Base-by-base conservation (phyloP, 2,888 invertebrate species). In the Caenorhabditis parvicauda region DNA sequence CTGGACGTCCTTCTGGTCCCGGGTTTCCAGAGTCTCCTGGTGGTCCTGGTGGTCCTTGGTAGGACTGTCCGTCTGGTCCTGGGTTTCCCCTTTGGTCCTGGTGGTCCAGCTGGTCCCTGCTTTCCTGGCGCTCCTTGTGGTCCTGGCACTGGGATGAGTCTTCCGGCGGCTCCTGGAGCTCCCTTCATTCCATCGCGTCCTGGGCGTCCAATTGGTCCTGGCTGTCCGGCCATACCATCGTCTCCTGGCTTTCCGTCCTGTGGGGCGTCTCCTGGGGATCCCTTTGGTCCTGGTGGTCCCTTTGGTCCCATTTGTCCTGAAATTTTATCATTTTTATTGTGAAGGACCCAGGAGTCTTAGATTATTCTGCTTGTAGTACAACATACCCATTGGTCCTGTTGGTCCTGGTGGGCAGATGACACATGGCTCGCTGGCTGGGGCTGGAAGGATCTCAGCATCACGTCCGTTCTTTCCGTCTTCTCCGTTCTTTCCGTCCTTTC, bases 211-310 rank as follows among this genome's bases (percentile, higher is more conserved):
- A 73, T 67, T 38, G 73, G 73, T 55, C 73, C 73, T 47, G 73
- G 69, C 51, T 73, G 73, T 57, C 73, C 73, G 44, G 67, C 64
- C 73, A 73, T 73, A 41, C 73, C 73, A 54, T 69, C 67, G 49
- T 73, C 73, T 54, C 73, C 73, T 35, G 66, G 46, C 43, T 59
- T 59, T 59, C 73, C 73, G 58, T 73, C 71, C 56, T 67, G 64
- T 48, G 71, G 71, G 37, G 71, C 67, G 54, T 73, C 71, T 70
- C 73, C 73, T 48, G 70, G 70, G 45, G 67, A 57, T 70, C 79
- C 79, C 66, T 79, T 79, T 32, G 77, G 76, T 62, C 79, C 79
- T 52, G 75, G 73, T 38, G 74, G 72, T 67, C 79, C 79, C 65
- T 71, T 74, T 43, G 76, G 72, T 58, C 72, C 70, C 70, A 67